These are phyloP conservation scores for Halichoerus grypus DNA, from an alignment of 2,113 vertebrate genomes.

Conservation along the genomic window DNA sequence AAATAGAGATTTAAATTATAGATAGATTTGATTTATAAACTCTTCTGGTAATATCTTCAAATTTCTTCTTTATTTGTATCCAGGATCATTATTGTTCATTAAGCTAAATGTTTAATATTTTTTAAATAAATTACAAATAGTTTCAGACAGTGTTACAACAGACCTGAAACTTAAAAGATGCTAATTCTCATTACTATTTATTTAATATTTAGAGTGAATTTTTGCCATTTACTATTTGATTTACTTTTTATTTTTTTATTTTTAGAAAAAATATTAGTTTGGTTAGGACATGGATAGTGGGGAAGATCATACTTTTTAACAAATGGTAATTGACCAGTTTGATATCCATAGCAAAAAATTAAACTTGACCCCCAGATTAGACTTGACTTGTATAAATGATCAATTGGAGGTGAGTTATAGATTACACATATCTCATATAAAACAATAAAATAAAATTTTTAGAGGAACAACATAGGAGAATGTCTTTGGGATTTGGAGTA, in stretches of 20 bases:
- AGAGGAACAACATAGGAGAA: background rate
- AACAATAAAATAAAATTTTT: background rate
- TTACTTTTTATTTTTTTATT: constrained; percentile 21
- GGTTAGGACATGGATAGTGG: background rate
- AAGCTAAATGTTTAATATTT: background rate
- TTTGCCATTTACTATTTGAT: background rate
- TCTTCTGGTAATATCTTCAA: background rate
- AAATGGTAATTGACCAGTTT: background rate
- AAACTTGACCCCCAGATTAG: background rate
- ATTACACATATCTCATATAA: background rate
- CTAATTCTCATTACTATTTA: background rate
- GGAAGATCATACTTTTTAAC: background rate
- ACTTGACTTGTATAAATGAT: background rate
- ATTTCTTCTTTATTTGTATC: background rate
- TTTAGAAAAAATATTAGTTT: background rate
- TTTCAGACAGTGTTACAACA: background rate
- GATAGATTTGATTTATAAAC: background rate
- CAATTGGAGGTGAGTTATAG: background rate
- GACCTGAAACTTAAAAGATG: background rate
- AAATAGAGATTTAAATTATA: background rate
- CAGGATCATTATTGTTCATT: background rate
- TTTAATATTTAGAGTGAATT: constrained; percentile 12
- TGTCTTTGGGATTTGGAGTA: background rate
- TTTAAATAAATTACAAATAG: background rate
- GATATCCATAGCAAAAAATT: background rate